Base-by-base conservation (phyloP, 1,140 invertebrate genomes). In the Brevipalpus yothersi region DNA sequence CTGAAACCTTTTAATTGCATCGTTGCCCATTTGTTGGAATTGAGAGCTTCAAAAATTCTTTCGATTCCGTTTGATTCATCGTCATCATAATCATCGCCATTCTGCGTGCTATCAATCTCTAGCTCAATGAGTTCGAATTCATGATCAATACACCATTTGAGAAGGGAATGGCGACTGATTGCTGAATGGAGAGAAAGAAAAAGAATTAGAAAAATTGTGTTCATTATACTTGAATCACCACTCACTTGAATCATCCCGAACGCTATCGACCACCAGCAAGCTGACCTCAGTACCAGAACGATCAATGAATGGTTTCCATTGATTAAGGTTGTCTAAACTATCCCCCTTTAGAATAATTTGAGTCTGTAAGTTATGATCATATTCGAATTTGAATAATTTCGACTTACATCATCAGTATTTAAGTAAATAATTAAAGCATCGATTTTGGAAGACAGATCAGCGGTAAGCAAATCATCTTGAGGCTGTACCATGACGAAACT, bases 11-110 rank as follows among this genome's bases (percentile, higher is more conserved):
- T 84, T 66, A 83, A 73, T 49, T 69, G 69, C 49, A 85, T 72
- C 69, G 83, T 83, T 53, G 82, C 76, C 84, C 84, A 86, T 45
- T 76, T 75, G 68, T 85, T 80, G 61, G 82, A 79, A 69, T 84
- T 76, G 39, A 86, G 69, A 62, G 80, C 81, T 73, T 84, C 81
- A 21, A 80, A 72, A n/a, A 86, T 75, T 70, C 83, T 75, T 13
- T 79, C 76, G 15, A 82, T 76, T 23, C 83, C 82, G 65, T 76
- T 75, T 64, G 78, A 80, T 66, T 81, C 79, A 65, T 79, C 75
- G 66, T 79, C 77, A 68, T 61, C 56, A 55, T 54, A 59, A 55
- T 73, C 63, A 59, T 72, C 70, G 49, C 69, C 67, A 58, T 77
- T 75, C 41, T 66, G 65, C 7, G 70, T 67, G 45, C 73, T 69